Evolutionary conservation across 2,797 vertebrate genomes (phyloP).

Genomic region (Yasuhikotakia modesta): DNA sequence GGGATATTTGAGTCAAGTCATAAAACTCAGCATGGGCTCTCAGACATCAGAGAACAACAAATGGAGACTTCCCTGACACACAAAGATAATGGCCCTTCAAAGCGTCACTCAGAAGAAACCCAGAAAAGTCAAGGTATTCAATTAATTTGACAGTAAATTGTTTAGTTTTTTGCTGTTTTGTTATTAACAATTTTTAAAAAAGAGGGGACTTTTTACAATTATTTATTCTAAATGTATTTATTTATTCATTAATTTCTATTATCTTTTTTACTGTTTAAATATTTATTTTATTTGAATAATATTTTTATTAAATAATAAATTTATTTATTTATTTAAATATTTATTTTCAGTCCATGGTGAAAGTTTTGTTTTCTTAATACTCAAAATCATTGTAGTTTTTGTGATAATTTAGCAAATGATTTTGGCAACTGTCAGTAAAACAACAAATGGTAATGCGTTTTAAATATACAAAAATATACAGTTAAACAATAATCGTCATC

Average conservation of each 20-base stretch:
- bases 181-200: background rate
- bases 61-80: slow-evolving; percentile 72
- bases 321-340: no score
- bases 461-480: background rate
- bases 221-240: no score
- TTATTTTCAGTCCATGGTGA: no score
- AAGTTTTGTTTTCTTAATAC: no score
- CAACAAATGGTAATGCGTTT: background rate
- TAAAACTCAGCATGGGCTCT: slow-evolving; percentile 72
- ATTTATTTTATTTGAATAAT: no score
- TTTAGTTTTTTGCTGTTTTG: slow-evolving; percentile 8
- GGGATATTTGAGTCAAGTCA: slow-evolving; percentile 70
- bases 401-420: background rate
- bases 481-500: background rate
- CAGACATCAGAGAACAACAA: slow-evolving; percentile 77
- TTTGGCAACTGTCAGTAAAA: background rate
- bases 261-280: no score
- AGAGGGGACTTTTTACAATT: no score
- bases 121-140: slow-evolving; percentile 47
- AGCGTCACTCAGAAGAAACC: slow-evolving; percentile 58
- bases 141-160: background rate
- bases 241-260: background rate
- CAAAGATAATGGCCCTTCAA: slow-evolving; percentile 74
- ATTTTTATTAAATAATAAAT: no score
- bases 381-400: no score